Base-by-base conservation (phyloP, 2,888 invertebrate genomes). In the Drosophila nr. fundita region DNA sequence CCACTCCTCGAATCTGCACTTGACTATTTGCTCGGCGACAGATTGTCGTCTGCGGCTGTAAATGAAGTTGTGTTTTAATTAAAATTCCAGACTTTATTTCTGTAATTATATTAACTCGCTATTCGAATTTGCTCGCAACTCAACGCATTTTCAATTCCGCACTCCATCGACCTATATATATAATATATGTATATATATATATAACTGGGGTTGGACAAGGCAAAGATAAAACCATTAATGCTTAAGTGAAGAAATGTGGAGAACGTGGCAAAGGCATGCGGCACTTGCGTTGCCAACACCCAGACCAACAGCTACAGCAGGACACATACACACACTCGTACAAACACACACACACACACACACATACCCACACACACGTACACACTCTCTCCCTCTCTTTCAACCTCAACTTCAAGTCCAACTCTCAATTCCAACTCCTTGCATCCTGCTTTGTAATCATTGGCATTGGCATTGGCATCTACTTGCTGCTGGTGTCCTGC, bases 51-150 rank as follows among this genome's bases (percentile, higher is more conserved):
- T 88, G 86, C 82, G 89, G 89, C 89, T 81, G 78, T 82, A 82
- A 89, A 90, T 89, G 90, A 86, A 89, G 86, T 85, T 83, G 83
- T 90, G 86, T 89, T 91, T 90, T 91, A 90, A 90, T 90, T 91
- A 91, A 90, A 90, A 90, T 90, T 90, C 91, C 90, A 85, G 91
- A 90, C 86, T 90, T 90, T 89, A 90, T 90, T 87, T 87, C 80
- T 88, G 90, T 91, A 91, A 91, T 90, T 90, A 91, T 88, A 90
- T 90, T 89, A 91, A 90, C 86, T 89, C 90, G 78, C 81, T 79
- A 78, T 83, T 85, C 90, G 87, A 86, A 88, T 81, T 78, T 77
- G 77, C 64, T 72, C 67, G 58, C 50, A 72, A 34, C 45, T 53
- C 21, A 34, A 30, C 53, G 59, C 11, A 38, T 58, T 36, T 57